Evolutionary conservation across 2,888 invertebrate genomes (phyloP), one percentile per base, ranked within the genome.

Genomic region (Lepeophtheirus nordmannii): DNA sequence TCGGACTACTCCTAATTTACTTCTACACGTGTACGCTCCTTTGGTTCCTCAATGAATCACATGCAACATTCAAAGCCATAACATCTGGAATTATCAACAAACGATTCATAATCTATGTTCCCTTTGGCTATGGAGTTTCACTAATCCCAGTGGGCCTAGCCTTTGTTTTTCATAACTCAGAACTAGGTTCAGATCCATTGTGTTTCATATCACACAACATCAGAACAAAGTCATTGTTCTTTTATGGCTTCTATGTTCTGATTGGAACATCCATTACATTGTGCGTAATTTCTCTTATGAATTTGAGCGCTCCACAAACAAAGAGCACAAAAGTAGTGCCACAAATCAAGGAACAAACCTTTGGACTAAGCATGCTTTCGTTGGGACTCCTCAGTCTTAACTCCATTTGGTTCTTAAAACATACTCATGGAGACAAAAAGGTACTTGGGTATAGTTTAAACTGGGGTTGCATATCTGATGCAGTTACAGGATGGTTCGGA

Each of bases 41-140:
- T 9, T 66, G 66, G 66, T 60, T 39, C 17, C n/a, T 30, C 10
- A 60, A 60, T 46, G 66, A 66, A 41, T 38, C 66, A 38, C 66
- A 66, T 60, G 66, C 66, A 12, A 61, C 53, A 14, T 66, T 66
- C 59, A 66, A 66, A 20, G 66, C 58, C n/a, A 22, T 66, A 17
- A 66, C 66, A 37, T 38, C 60, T 3, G 66, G 66, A 12, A 41
- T 66, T 17, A 66, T 66, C 23, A 66, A 58, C 30, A 58, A 58
- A 17, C 10, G 66, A 61, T 38, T 22, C 14, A 40, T 30, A 8
- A 30, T 66, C 10, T 66, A 66, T 41, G 38, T 39, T 12, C 66
- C 66, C 14, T 66, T 66, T 23, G 66, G 23, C 37, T 66, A 59
- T 8, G 66, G 66, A 39, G 40, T 38, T 5, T 58, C 66, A 7